Conservation (phyloP, 2,888 invertebrate genomes). For the Heliconius hortense region DNA sequence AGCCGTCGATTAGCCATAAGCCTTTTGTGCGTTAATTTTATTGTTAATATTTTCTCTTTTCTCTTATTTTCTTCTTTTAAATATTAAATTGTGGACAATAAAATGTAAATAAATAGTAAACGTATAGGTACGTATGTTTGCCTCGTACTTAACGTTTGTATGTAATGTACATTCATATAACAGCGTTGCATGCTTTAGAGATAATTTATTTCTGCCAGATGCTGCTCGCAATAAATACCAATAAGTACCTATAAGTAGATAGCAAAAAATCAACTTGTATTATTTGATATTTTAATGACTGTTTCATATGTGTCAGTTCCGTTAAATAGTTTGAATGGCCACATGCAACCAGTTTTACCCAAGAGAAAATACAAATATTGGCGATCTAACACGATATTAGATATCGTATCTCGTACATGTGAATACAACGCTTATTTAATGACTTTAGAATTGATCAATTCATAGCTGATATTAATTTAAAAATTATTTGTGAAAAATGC, state of each 20-base stretch:
- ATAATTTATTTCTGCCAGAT: constrained; percentile 53
- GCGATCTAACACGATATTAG: constrained; percentile 41
- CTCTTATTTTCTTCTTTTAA: too few relatives aligned
- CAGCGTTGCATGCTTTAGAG: constrained; percentile 39
- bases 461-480: not conserved
- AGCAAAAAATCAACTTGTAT: constrained; percentile 53
- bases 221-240: constrained; percentile 46
- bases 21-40: too few relatives aligned
- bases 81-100: too few relatives aligned
- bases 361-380: constrained; percentile 65
- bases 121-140: constrained; percentile 50
- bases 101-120: not conserved
- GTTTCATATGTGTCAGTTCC: constrained; percentile 74
- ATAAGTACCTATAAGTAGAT: constrained; percentile 36
- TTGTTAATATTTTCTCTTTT: too few relatives aligned
- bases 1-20: too few relatives aligned
- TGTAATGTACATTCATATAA: constrained; percentile 25
- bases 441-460: not conserved
- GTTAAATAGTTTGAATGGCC: constrained; percentile 74
- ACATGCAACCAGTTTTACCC: constrained; percentile 66
- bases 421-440: not conserved
- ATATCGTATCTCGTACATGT: constrained; percentile 5
- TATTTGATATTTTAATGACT: constrained; percentile 72
- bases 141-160: constrained; percentile 20
- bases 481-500: not conserved